These are phyloP conservation scores for Octomys mimax DNA, from an alignment of 2,797 vertebrate genomes.

Conservation along the genomic window DNA sequence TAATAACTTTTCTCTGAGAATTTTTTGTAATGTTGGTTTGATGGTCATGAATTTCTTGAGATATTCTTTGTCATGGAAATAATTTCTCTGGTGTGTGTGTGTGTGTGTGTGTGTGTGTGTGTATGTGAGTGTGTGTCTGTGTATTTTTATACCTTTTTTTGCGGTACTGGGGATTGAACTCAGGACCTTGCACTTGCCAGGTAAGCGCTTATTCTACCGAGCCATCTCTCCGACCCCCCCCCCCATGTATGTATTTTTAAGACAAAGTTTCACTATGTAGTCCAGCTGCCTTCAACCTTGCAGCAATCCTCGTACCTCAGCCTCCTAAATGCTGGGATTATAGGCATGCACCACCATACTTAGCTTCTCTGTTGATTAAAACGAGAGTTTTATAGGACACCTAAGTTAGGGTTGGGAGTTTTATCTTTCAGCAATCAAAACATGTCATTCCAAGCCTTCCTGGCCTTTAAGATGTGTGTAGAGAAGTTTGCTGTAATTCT, in stretches of 20 bases:
- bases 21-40: neutral
- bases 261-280: neutral
- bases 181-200: too few species aligned
- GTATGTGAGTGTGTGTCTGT: too few species aligned
- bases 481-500: neutral
- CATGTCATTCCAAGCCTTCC: neutral
- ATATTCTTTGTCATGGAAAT: too few species aligned
- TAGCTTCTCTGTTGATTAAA: neutral
- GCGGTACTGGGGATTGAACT: too few species aligned
- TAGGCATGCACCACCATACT: neutral
- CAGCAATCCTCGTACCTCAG: neutral
- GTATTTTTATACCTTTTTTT: too few species aligned
- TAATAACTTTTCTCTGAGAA: neutral
- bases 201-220: too few species aligned
- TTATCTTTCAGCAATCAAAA: neutral
- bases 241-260: neutral
- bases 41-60: neutral
- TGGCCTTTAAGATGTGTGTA: neutral
- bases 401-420: neutral
- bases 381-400: neutral
- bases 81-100: too few species aligned
- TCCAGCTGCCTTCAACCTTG: neutral
- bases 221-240: too few species aligned
- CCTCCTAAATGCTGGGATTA: neutral
- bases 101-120: too few species aligned